Evolutionary conservation across 2,797 vertebrate genomes (phyloP), one percentile per base, ranked within the genome.

Genomic region (Danio tinwini): DNA sequence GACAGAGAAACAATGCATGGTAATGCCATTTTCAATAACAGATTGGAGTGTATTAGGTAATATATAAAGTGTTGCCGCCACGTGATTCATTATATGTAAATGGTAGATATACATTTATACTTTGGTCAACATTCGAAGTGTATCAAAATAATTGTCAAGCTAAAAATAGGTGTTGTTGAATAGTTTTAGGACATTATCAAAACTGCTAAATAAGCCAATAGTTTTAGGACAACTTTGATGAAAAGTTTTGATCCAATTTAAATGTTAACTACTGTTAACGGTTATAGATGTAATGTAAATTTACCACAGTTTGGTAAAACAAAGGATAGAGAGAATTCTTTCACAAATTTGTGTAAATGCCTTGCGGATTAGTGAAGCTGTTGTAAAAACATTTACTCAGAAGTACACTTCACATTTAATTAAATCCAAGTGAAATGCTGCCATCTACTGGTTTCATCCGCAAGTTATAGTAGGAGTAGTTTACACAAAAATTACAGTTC

Each of bases 1-100:
- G 74, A 91, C 95, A 0, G 90, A 94, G 85, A 95, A 89, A 55
- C 91, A 94, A 84, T 92, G 92, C 81, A 95, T 95, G 95, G 94
- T 94, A 85, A 85, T 83, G 37, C 74, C 17, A 39, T 40, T 21
- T 6, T 5, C 37, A 16, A 16, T 12, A n/a, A 8, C 59, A 10
- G n/a, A 74, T 75, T 61, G 16, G 42, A 61, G 6, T 17, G 19
- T 47, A 52, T 14, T 11, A 4, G 50, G 45, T 9, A 7, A 74
- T 62, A 3, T 39, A 14, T 53, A 7, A 52, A 76, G 49, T 55
- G 42, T 13, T 56, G 19, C 65, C 49, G 49, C 45, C 40, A 55
- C 29, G 29, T 29, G 29, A 29, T 29, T 29, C 29, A 1, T 29
- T 29, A 29, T 29, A 29, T 14, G 14, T 71, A 47, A 4, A 19